Conservation (phyloP, 2,797 vertebrate species). For the Chiroxiphia lanceolata region DNA sequence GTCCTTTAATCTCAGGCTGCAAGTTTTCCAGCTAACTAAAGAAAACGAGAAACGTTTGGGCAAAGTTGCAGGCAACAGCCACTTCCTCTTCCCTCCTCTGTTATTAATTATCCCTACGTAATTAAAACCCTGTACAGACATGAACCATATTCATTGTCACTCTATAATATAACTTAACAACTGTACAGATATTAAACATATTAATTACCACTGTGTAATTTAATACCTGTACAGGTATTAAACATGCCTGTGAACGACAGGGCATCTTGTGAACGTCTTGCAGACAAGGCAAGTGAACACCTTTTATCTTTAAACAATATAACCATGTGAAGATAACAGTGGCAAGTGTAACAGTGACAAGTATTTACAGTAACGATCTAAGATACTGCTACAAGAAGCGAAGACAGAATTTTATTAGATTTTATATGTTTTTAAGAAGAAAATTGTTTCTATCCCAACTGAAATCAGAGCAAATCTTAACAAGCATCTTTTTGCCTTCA, state of each 20-base stretch:
- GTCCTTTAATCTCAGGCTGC: conserved; percentile 85
- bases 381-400: accelerated
- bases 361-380: background rate
- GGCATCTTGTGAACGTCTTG: accelerated
- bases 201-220: background rate
- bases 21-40: conserved; percentile 89
- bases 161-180: background rate
- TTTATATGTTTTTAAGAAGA: background rate
- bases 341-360: background rate
- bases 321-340: accelerated
- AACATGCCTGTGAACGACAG: accelerated
- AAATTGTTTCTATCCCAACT: background rate
- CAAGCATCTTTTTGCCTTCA: background rate
- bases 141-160: background rate
- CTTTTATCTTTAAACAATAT: background rate
- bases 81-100: background rate
- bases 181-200: background rate
- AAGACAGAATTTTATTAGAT: background rate
- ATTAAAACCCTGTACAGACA: background rate
- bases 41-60: conserved; percentile 39
- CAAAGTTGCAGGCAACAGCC: accelerated
- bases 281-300: accelerated
- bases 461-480: background rate
- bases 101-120: background rate
- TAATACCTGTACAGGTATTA: background rate